Evolutionary conservation across 2,797 vertebrate species (phyloP).

Genomic region (Ammospiza maritima): DNA sequence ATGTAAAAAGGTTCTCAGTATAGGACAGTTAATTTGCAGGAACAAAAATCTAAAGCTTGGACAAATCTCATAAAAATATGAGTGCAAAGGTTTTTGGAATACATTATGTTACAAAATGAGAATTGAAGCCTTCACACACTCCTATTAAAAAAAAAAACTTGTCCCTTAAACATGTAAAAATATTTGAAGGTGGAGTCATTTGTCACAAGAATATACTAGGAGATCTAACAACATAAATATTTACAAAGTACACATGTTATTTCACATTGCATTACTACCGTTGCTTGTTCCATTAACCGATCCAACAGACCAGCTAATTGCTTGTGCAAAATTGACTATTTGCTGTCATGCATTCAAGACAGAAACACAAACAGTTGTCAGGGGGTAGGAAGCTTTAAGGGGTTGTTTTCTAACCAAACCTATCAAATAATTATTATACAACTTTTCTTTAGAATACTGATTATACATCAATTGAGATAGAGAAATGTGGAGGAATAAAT

Average conservation of each 20-base stretch:
- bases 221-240: slow-evolving; percentile 75
- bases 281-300: slow-evolving; percentile 75
- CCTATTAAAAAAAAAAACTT: neutral
- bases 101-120: neutral
- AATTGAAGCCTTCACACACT: neutral
- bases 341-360: slow-evolving; percentile 1
- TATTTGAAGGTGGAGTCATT: slow-evolving; percentile 40
- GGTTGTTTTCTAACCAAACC: neutral
- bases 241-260: slow-evolving; percentile 81
- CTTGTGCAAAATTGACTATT: slow-evolving; percentile 16
- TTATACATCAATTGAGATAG: neutral
- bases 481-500: neutral
- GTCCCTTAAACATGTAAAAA: neutral
- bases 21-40: neutral
- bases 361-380: neutral
- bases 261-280: slow-evolving; percentile 62
- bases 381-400: neutral
- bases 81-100: neutral
- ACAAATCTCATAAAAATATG: neutral
- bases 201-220: slow-evolving; percentile 10
- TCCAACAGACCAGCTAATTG: slow-evolving; percentile 58
- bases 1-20: neutral
- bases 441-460: neutral
- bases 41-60: neutral
- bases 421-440: neutral